Conservation (phyloP, 2,113 vertebrate genomes). For the Archocentrus centrarchus region DNA sequence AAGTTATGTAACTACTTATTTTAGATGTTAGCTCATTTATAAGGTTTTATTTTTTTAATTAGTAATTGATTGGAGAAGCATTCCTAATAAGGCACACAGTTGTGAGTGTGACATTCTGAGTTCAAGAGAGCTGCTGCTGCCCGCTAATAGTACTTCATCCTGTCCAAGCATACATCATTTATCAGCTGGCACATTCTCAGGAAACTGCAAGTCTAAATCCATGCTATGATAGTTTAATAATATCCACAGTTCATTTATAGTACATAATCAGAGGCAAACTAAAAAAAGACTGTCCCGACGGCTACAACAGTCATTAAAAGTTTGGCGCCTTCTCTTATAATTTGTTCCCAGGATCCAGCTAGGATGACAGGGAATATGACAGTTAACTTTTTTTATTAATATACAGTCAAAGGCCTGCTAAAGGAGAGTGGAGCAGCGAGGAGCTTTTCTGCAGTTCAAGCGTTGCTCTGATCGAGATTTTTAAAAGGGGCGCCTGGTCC, state of each 20-base stretch:
- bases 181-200: background rate
- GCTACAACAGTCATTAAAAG: constrained; percentile 63
- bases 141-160: background rate
- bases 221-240: constrained; percentile 24
- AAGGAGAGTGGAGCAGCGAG: constrained; percentile 31
- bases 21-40: background rate
- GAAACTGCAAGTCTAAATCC: constrained; percentile 4
- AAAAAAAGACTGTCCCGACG: constrained; percentile 14
- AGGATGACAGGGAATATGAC: constrained; percentile 53
- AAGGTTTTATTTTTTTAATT: no score
- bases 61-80: background rate
- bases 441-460: constrained; percentile 65
- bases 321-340: constrained; percentile 33
- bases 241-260: constrained; percentile 29
- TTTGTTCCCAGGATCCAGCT: constrained; percentile 33
- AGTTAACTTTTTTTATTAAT: background rate
- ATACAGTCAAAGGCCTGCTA: constrained; percentile 27
- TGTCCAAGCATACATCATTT: constrained; percentile 13
- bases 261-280: constrained; percentile 12
- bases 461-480: constrained; percentile 60
- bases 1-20: background rate
- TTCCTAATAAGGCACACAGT: background rate
- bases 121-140: constrained; percentile 10
- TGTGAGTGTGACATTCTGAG: background rate
- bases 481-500: constrained; percentile 32